Evolutionary conservation across 64 coral and sea anemone species (phyloP).

Genomic region (Stichodactyla helianthus): DNA sequence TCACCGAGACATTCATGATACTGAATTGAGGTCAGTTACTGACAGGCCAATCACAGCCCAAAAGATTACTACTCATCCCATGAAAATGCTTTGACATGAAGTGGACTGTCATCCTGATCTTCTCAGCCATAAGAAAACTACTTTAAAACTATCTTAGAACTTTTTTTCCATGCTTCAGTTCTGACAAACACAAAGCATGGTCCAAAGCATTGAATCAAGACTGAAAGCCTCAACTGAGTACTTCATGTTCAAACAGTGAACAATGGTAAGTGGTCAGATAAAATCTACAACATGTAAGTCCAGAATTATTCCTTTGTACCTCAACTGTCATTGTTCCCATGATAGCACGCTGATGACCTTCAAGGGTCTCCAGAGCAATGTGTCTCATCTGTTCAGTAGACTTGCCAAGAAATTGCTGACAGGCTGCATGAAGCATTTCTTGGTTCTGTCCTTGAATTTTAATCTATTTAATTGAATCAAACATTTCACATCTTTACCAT

Average conservation of each 20-base stretch:
- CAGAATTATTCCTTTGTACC: conserved; percentile 34
- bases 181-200: background rate
- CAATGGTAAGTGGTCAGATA: no score
- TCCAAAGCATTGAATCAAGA: background rate
- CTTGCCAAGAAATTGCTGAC: conserved; percentile 94
- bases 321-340: conserved; percentile 99
- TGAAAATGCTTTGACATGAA: no score
- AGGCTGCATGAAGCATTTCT: conserved; percentile 94
- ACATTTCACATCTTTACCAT: background rate
- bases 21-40: no score
- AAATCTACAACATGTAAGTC: no score
- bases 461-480: conserved; percentile 37
- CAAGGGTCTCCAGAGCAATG: conserved; percentile 93
- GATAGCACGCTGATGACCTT: conserved; percentile 94
- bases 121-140: no score
- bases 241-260: background rate
- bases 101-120: no score
- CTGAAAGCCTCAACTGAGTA: background rate
- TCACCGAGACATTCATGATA: no score
- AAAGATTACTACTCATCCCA: no score
- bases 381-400: conserved; percentile 48
- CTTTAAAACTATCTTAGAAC: no score
- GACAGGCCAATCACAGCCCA: no score
- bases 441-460: conserved; percentile 98
- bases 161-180: no score